Evolutionary conservation across 30 jellyfish, hydroid and myxozoan species (phyloP).

Genomic region (Pseudorhiza aurosa): DNA sequence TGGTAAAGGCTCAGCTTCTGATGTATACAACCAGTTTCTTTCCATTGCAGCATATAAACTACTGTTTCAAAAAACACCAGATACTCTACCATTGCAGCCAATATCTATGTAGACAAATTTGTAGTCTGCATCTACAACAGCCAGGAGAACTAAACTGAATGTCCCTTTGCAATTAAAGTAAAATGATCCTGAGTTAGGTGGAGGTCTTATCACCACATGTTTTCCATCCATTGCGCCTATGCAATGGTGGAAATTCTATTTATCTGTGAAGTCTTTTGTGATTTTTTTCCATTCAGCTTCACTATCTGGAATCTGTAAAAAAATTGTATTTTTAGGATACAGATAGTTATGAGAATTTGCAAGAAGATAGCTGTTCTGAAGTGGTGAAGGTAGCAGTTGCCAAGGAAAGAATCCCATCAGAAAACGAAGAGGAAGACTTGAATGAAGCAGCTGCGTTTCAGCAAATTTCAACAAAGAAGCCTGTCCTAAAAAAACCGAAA

Average conservation of each 20-base stretch:
- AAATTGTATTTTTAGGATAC: neutral
- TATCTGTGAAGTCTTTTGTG: neutral
- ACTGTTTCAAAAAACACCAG: neutral
- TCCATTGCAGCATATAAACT: neutral
- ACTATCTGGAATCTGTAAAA: slow-evolving; percentile 11
- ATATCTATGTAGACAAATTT: slow-evolving; percentile 48
- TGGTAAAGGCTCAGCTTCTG: slow-evolving; percentile 1
- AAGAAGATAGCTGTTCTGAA: neutral
- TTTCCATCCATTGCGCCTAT: slow-evolving; percentile 70
- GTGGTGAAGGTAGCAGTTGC: neutral
- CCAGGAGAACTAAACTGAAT: slow-evolving; percentile 51
- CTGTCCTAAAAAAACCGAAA: neutral
- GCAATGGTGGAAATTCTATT: slow-evolving; percentile 52
- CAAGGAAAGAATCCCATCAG: neutral
- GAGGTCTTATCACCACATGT: slow-evolving; percentile 42
- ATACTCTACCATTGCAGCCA: slow-evolving; percentile 48
- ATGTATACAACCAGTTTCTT: neutral
- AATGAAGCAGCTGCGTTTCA: neutral
- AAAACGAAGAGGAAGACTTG: neutral
- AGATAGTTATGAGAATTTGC: neutral
- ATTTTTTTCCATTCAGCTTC: slow-evolving; percentile 38
- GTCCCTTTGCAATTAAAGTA: slow-evolving; percentile 58
- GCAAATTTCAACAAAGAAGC: slow-evolving; percentile 11
- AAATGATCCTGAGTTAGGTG: slow-evolving; percentile 47
- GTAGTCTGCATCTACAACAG: slow-evolving; percentile 69